phyloP scores from a whole-genome alignment of 2,113 vertebrate species.

The Xiphias gladius region DNA sequence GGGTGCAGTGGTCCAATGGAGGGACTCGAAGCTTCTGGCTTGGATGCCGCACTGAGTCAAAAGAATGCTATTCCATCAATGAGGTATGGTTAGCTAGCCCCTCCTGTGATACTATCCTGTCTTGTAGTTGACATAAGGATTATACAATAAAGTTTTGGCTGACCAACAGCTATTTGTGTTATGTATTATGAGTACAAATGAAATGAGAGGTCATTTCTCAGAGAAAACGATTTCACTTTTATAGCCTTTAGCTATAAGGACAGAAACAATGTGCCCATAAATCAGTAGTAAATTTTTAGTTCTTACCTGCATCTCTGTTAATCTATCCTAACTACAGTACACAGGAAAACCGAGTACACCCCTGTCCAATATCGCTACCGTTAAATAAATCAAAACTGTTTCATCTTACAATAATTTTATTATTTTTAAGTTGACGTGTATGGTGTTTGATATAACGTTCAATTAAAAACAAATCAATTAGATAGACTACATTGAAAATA shows the following conservation, averaged over 20 bases:
- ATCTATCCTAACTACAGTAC: background rate
- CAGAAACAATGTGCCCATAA: background rate
- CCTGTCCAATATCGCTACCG: background rate
- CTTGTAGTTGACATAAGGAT: background rate
- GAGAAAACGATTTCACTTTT: slow-evolving; percentile 12
- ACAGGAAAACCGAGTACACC: too few species aligned
- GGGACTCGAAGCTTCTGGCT: slow-evolving; percentile 34
- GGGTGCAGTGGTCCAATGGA: slow-evolving; percentile 22
- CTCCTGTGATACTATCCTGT: background rate
- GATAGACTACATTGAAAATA: background rate
- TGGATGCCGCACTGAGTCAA: background rate
- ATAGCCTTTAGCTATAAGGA: slow-evolving; percentile 6
- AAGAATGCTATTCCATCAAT: slow-evolving; percentile 15
- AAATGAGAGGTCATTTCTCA: background rate
- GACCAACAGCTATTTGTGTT: background rate
- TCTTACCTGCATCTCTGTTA: slow-evolving; percentile 13
- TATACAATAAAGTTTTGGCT: background rate
- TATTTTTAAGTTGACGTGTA: background rate
- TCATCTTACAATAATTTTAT: background rate
- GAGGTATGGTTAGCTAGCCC: background rate
- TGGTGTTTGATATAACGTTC: background rate
- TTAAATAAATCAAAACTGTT: background rate
- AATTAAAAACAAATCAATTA: background rate
- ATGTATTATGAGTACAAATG: background rate
- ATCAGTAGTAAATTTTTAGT: slow-evolving; percentile 17